These are phyloP conservation scores for Alviniconcha marisindica DNA, from an alignment of 1,140 invertebrate species.

Conservation along the genomic window DNA sequence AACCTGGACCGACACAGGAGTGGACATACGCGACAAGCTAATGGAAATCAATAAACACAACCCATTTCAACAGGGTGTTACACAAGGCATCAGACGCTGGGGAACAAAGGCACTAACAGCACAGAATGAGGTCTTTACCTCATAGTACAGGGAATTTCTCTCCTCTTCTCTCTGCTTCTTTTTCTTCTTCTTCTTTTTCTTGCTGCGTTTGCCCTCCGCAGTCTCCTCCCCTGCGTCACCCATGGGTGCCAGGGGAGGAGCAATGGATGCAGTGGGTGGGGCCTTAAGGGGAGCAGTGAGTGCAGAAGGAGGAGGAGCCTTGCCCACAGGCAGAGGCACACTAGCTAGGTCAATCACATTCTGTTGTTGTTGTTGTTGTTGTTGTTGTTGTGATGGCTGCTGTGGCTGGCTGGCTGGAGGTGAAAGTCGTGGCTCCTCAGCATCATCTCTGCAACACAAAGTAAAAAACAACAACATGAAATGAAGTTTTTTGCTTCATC, in stretches of 20 bases:
- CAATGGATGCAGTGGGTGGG: background rate
- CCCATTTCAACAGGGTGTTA: too few relatives aligned
- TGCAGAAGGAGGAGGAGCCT: slow-evolving; percentile 30
- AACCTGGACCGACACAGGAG: too few relatives aligned
- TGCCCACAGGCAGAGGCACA: slow-evolving; percentile 25
- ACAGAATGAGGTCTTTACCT: background rate
- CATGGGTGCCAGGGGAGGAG: background rate
- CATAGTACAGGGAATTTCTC: background rate
- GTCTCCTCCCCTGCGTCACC: background rate
- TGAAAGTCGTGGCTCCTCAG: background rate
- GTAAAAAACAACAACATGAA: too few relatives aligned
- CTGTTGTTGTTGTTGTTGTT: background rate
- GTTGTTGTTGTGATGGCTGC: background rate
- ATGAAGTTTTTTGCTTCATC: too few relatives aligned
- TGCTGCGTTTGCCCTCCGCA: background rate
- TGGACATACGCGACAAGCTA: too few relatives aligned
- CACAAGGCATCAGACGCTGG: too few relatives aligned
- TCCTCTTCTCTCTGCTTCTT: slow-evolving; percentile 7
- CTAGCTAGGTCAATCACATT: slow-evolving; percentile 24
- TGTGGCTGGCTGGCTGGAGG: background rate
- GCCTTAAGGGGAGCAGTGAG: slow-evolving; percentile 2
- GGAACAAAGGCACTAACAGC: too few relatives aligned
- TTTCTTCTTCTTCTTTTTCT: slow-evolving; percentile 21
- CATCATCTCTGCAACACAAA: slow-evolving; percentile 5
- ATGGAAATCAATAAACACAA: too few relatives aligned